These are phyloP conservation scores for Decapterus maruadsi DNA, from an alignment of 2,797 vertebrate genomes.

Conservation along the genomic window DNA sequence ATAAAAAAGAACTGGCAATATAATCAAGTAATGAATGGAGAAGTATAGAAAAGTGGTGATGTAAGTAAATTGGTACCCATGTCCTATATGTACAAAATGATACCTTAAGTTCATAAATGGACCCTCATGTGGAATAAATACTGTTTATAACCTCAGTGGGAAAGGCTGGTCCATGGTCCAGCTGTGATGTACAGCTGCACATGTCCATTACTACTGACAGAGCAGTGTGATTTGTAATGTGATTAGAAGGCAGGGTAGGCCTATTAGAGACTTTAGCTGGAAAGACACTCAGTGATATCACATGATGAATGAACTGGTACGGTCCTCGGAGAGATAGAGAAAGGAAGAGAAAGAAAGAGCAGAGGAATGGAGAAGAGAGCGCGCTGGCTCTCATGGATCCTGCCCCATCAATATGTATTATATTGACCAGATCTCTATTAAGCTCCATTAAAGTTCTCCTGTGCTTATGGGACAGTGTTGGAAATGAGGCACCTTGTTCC, in stretches of 20 bases:
- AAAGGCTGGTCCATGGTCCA: constrained; percentile 9
- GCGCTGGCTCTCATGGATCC: constrained; percentile 26
- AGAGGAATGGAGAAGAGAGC: constrained; percentile 9
- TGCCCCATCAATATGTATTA: constrained; percentile 56
- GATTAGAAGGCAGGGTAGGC: constrained; percentile 65
- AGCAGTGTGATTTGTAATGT: constrained; percentile 74
- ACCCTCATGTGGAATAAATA: background rate
- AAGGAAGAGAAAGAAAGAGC: constrained; percentile 4
- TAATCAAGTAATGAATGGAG: background rate
- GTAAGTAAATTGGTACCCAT: background rate
- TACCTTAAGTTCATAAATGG: background rate
- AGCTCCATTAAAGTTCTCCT: constrained; percentile 47
- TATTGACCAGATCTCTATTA: constrained; percentile 61
- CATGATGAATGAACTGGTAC: constrained; percentile 60
- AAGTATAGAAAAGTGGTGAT: background rate
- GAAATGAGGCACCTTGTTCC: constrained; percentile 28
- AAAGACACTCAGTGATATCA: constrained; percentile 63
- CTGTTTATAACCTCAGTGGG: constrained; percentile 22
- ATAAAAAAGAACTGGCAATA: background rate
- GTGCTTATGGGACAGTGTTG: constrained; percentile 43
- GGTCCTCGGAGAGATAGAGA: constrained; percentile 34
- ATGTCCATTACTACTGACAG: constrained; percentile 63
- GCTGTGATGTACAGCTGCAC: constrained; percentile 28
- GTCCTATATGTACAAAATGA: constrained; percentile 8
- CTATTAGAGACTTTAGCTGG: constrained; percentile 59